A percentile compares a stretch with the other conserved stretches of the same genome.
These are phyloP conservation scores for Temnothorax ravouxi DNA, from an alignment of 2,888 invertebrate species.

Conservation along the genomic window DNA sequence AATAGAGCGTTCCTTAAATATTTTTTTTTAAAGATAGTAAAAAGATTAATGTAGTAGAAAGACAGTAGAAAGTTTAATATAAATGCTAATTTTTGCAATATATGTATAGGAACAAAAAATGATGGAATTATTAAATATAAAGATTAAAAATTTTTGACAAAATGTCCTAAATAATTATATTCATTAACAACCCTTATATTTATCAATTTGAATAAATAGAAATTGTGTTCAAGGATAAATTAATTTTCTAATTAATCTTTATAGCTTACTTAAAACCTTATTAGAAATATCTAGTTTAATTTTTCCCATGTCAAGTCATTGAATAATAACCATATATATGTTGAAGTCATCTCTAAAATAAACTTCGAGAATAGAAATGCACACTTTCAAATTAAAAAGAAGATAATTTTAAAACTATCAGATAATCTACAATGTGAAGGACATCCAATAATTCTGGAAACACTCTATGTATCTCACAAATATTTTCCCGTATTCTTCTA, in stretches of 20 bases:
- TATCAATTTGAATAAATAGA: not conserved
- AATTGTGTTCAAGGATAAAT: not conserved
- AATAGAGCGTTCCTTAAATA: not conserved
- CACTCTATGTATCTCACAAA: not conserved
- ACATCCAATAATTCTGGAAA: not conserved
- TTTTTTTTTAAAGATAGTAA: not conserved
- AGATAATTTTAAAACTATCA: not conserved
- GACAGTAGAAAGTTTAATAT: not conserved
- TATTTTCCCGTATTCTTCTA: conserved; percentile 4
- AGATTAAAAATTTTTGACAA: not conserved
- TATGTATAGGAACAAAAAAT: not conserved
- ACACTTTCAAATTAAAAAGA: not conserved
- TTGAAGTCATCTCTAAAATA: not conserved
- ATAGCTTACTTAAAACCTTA: too few relatives aligned
- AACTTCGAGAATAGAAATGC: not conserved
- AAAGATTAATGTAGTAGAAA: too few relatives aligned
- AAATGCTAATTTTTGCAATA: not conserved
- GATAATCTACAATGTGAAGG: not conserved
- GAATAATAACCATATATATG: not conserved
- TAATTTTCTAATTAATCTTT: not conserved
- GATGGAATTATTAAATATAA: conserved; percentile 1
- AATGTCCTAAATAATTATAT: not conserved
- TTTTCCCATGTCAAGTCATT: not conserved
- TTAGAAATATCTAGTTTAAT: not conserved
- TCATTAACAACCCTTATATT: not conserved